A percentile compares a stretch with the other conserved stretches of the same genome.
These are phyloP conservation scores for Xiphophorus maculatus DNA, from an alignment of 2,113 vertebrate species.

Conservation along the genomic window DNA sequence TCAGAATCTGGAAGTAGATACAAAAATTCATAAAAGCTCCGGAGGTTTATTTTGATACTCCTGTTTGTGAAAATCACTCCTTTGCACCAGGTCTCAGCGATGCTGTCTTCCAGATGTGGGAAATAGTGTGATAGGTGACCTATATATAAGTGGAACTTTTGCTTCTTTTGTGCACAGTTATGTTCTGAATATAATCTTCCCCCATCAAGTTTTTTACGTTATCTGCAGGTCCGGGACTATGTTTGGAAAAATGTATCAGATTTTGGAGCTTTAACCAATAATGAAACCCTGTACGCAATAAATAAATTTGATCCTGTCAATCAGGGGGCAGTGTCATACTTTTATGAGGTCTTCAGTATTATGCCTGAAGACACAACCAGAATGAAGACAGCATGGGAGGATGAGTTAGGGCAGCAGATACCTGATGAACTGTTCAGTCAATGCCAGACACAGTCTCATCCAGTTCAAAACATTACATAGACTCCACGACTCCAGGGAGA, in stretches of 20 bases:
- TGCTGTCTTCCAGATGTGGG: not conserved
- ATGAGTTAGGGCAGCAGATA: not conserved
- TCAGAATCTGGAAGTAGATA: not conserved
- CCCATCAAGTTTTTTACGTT: not conserved
- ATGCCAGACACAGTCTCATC: not conserved
- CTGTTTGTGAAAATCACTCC: conserved; percentile 3
- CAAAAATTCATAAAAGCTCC: not conserved
- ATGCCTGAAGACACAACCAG: not conserved
- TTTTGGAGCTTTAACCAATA: not conserved
- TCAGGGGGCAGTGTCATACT: not conserved
- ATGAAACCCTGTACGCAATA: not conserved
- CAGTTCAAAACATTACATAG: conserved; percentile 1
- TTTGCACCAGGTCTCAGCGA: not conserved
- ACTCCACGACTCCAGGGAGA: not conserved
- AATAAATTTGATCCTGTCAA: not conserved
- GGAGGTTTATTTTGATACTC: not conserved
- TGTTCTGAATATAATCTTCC: not conserved
- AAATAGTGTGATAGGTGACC: not conserved
- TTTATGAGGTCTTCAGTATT: not conserved
- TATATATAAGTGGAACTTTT: not conserved
- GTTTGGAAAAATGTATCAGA: not conserved
- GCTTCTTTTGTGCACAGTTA: not conserved
- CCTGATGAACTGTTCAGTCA: not conserved
- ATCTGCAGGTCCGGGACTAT: not conserved
- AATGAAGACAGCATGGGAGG: not conserved